phyloP scores from a whole-genome alignment of 2,797 vertebrate species.

The Cercopithecus petaurista region DNA sequence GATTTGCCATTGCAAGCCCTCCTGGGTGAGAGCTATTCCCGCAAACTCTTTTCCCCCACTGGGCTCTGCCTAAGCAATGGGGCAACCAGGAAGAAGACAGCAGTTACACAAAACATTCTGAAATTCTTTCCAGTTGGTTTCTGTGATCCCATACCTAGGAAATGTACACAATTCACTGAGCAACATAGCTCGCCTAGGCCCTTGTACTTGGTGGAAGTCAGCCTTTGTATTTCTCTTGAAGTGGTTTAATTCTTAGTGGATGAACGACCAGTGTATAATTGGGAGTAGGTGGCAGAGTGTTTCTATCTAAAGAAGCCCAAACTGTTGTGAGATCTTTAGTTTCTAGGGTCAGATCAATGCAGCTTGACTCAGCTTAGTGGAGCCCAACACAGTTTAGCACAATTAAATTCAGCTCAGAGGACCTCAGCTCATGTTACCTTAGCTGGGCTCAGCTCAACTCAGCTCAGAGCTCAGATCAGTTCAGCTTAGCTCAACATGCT shows the following conservation, averaged over 20 bases:
- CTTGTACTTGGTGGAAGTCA: background rate
- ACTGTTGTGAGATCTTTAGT: background rate
- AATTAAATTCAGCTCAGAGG: background rate
- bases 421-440: background rate
- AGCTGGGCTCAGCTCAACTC: background rate
- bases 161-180: background rate
- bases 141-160: background rate
- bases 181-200: background rate
- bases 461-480: background rate
- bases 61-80: background rate
- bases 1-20: background rate
- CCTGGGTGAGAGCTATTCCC: background rate
- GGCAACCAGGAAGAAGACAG: background rate
- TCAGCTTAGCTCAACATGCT: background rate
- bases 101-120: background rate
- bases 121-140: background rate
- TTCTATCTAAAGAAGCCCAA: background rate
- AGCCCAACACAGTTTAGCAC: background rate
- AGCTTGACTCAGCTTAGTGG: background rate
- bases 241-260: background rate
- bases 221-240: background rate
- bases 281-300: background rate
- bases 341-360: background rate
- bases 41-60: too few relatives aligned
- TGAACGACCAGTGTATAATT: background rate